Percentiles rank a stretch among this genome's conserved stretches.
Evolutionary conservation across 2,797 vertebrate species (phyloP).

Genomic region (Clarias laeviceps): DNA sequence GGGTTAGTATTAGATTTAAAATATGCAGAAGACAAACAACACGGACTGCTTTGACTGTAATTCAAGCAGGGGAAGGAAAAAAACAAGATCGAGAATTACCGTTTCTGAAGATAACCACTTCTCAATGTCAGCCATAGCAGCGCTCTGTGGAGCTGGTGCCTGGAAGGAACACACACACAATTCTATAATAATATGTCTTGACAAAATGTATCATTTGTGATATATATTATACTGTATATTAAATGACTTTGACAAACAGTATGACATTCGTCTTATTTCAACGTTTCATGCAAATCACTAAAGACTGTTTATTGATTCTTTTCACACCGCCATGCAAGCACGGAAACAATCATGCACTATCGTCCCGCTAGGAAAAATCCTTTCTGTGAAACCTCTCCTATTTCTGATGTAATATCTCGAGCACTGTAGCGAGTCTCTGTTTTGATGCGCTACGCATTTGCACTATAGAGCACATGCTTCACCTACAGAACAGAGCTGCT

Average conservation of each 20-base stretch:
- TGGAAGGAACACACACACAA: constrained; percentile 55
- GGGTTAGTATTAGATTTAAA: background rate
- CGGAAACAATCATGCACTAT: background rate
- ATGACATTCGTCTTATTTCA: background rate
- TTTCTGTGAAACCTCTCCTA: background rate
- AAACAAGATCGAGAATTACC: constrained; percentile 72
- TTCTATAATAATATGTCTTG: background rate
- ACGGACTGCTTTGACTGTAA: background rate
- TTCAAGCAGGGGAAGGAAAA: background rate
- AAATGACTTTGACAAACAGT: background rate
- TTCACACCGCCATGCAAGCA: background rate
- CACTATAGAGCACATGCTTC: background rate
- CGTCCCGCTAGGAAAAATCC: too few relatives aligned
- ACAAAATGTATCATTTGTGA: too few relatives aligned
- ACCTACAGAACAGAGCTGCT: background rate
- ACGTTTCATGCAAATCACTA: background rate
- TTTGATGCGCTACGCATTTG: background rate
- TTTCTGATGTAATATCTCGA: background rate
- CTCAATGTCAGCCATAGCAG: constrained; percentile 86
- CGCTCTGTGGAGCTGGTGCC: constrained; percentile 76
- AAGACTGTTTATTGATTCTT: background rate
- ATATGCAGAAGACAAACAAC: background rate
- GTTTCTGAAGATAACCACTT: constrained; percentile 86
- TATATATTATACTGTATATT: too few relatives aligned
- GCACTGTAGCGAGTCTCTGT: too few relatives aligned